These are phyloP conservation scores for Nasonia longicornis DNA, from an alignment of 1,140 invertebrate species.

Conservation along the genomic window DNA sequence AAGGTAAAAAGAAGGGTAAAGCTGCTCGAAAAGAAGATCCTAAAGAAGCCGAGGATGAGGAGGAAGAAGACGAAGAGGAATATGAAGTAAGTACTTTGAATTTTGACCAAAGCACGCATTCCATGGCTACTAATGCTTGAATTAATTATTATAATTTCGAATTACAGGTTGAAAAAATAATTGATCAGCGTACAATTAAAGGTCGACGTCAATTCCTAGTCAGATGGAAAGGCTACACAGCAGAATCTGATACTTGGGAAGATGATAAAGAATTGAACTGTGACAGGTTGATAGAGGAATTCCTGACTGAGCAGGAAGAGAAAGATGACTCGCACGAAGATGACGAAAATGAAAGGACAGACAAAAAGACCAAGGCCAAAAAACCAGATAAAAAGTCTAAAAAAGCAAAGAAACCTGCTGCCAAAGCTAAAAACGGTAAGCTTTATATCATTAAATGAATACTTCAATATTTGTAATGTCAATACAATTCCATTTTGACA, in stretches of 20 bases:
- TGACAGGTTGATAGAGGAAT: conserved; percentile 76
- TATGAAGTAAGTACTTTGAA: conserved; percentile 57
- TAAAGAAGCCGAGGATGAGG: conserved; percentile 34
- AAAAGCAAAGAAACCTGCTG: conserved; percentile 26
- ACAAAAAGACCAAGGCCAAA: conserved; percentile 48
- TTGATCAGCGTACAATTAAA: conserved; percentile 76
- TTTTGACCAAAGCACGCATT: background rate
- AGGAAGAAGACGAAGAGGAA: conserved; percentile 52
- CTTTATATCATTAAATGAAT: background rate
- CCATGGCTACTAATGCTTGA: background rate
- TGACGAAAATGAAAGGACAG: conserved; percentile 47
- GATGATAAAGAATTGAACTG: conserved; percentile 81
- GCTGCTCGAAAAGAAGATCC: conserved; percentile 18
- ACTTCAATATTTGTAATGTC: no score
- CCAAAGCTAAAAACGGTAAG: conserved; percentile 46
- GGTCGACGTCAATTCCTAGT: conserved; percentile 81
- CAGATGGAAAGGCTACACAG: conserved; percentile 84
- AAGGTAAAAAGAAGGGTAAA: conserved; percentile 25
- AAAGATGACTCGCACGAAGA: conserved; percentile 53
- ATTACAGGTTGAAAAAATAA: conserved; percentile 77
- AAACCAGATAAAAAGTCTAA: conserved; percentile 42
- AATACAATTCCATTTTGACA: background rate
- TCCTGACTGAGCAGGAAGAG: conserved; percentile 64
- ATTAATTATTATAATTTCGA: background rate
- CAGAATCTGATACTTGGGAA: conserved; percentile 84